These are phyloP conservation scores for Spea bombifrons DNA, from an alignment of 2,113 vertebrate genomes.

Conservation along the genomic window DNA sequence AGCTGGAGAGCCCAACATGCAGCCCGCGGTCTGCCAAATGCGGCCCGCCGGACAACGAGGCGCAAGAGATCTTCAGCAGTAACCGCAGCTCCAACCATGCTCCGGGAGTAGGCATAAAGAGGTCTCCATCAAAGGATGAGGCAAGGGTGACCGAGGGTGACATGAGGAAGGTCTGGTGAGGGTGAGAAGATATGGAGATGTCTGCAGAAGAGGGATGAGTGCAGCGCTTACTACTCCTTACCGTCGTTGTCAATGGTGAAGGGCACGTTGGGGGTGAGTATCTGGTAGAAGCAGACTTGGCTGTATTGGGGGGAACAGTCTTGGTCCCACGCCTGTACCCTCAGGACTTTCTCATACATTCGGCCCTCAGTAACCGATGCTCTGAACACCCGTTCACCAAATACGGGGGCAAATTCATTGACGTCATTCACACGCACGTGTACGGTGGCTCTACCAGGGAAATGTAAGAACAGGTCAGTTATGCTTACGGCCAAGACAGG, in stretches of 20 bases:
- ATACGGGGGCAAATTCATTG: slow-evolving; percentile 95
- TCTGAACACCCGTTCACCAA: slow-evolving; percentile 87
- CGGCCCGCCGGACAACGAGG: too few species aligned
- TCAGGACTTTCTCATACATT: slow-evolving; percentile 87
- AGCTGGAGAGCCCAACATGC: not conserved
- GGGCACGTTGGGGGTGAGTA: slow-evolving; percentile 92
- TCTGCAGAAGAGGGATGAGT: not conserved
- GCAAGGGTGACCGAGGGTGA: too few species aligned
- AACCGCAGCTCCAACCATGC: not conserved
- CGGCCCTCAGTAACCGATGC: slow-evolving; percentile 90
- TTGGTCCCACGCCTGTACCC: slow-evolving; percentile 89
- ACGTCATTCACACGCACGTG: slow-evolving; percentile 95
- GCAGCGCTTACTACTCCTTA: slow-evolving; percentile 58
- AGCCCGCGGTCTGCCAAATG: too few species aligned
- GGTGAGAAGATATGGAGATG: not conserved
- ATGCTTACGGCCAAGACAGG: too few species aligned
- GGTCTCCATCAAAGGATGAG: too few species aligned
- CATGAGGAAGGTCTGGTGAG: not conserved
- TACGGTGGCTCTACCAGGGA: slow-evolving; percentile 81
- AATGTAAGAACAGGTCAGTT: not conserved
- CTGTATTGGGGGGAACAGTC: slow-evolving; percentile 98
- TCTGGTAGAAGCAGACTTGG: slow-evolving; percentile 98
- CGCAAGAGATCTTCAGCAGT: not conserved
- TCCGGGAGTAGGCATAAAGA: too few species aligned
- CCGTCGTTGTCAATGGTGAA: slow-evolving; percentile 96